Evolutionary conservation across 2,797 vertebrate species (phyloP).

Genomic region (Intellagama lesueurii): DNA sequence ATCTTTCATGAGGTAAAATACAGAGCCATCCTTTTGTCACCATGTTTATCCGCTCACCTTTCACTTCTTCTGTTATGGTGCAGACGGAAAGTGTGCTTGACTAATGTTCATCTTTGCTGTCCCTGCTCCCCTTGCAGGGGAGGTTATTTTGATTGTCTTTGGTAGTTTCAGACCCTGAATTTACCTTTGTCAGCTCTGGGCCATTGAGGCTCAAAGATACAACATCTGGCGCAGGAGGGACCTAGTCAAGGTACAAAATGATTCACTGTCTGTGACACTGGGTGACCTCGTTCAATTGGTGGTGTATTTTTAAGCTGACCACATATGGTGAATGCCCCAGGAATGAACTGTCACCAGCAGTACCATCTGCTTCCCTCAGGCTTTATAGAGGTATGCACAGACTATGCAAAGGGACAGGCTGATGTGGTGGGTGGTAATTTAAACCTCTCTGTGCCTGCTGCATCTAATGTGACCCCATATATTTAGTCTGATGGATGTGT

Average conservation of each 20-base stretch:
- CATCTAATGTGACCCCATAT: not conserved
- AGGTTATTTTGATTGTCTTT: not conserved
- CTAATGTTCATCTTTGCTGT: not conserved
- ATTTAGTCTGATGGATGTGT: slow-evolving; percentile 7
- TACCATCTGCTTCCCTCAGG: slow-evolving; percentile 28
- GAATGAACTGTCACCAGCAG: slow-evolving; percentile 11
- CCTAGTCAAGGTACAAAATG: not conserved
- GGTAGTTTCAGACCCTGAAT: no score
- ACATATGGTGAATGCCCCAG: not conserved
- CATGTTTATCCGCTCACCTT: not conserved
- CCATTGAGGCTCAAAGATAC: not conserved
- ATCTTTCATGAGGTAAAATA: not conserved
- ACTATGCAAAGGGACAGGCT: not conserved
- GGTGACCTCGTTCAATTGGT: slow-evolving; percentile 6
- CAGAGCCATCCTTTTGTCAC: no score
- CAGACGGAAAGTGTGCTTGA: no score
- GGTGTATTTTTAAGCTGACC: slow-evolving; percentile 12
- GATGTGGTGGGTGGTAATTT: slow-evolving; percentile 1
- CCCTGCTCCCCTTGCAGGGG: no score
- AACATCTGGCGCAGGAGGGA: not conserved
- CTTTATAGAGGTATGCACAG: not conserved
- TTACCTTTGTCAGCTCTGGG: not conserved
- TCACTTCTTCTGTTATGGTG: not conserved
- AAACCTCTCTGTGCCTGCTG: not conserved
- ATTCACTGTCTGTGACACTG: slow-evolving; percentile 11